Percentiles rank a stretch among this genome's conserved stretches.
These are phyloP conservation scores for Asobara japonica DNA, from an alignment of 1,140 invertebrate species.

Conservation along the genomic window DNA sequence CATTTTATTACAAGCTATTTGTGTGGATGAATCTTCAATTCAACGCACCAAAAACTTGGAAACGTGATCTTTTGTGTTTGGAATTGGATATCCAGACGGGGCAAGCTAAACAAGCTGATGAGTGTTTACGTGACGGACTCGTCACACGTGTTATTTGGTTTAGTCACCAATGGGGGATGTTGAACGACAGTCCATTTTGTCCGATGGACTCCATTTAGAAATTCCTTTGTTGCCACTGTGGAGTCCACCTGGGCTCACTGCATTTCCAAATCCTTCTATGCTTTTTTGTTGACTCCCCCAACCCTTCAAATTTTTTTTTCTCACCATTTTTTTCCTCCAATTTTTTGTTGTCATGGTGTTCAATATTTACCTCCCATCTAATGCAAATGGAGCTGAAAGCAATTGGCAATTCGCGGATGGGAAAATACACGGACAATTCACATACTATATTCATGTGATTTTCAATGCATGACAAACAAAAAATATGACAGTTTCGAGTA, in stretches of 20 bases:
- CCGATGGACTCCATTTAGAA: slow-evolving; percentile 28
- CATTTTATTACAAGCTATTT: too few relatives aligned
- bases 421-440: neutral
- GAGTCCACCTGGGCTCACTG: slow-evolving; percentile 4
- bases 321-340: neutral
- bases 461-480: too few relatives aligned
- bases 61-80: neutral
- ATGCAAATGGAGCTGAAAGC: neutral
- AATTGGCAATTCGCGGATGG: slow-evolving; percentile 12
- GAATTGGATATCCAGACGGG: slow-evolving; percentile 3
- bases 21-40: too few relatives aligned
- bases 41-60: neutral
- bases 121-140: slow-evolving; percentile 4
- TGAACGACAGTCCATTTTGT: slow-evolving; percentile 17
- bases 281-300: neutral
- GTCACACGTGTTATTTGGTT: neutral
- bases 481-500: slow-evolving; percentile 13
- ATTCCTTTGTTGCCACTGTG: slow-evolving; percentile 7
- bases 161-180: slow-evolving; percentile 4
- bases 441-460: neutral
- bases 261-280: slow-evolving; percentile 4
- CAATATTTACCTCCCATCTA: slow-evolving; percentile 22
- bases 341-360: neutral
- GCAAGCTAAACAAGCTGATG: neutral
- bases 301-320: slow-evolving; percentile 14